phyloP scores from a whole-genome alignment of 2,888 invertebrate species.

The Lithosia quadra region DNA sequence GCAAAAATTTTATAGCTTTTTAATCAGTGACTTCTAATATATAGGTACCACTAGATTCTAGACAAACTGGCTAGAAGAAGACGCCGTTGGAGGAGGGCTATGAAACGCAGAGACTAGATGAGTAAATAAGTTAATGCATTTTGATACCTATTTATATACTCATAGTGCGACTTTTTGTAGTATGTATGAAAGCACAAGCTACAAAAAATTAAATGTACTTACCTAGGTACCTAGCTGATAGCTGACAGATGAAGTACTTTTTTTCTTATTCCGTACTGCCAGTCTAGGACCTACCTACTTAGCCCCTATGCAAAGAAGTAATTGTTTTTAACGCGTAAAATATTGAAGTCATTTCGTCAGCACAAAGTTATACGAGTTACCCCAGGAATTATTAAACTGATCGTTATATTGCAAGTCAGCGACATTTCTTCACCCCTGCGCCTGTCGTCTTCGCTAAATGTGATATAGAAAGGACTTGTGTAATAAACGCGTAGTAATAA shows the following conservation, averaged over 20 bases:
- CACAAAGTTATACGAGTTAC: conserved; percentile 39
- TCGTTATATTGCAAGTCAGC: conserved; percentile 51
- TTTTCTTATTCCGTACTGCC: too few species aligned
- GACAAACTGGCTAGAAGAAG: not conserved
- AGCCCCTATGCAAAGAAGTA: not conserved
- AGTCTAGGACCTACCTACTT: too few species aligned
- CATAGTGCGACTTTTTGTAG: too few species aligned
- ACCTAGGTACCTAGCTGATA: too few species aligned
- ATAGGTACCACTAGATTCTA: too few species aligned
- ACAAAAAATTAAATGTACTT: too few species aligned
- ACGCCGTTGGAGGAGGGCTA: not conserved
- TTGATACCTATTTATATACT: too few species aligned
- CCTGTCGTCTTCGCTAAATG: conserved; percentile 50
- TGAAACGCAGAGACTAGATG: too few species aligned
- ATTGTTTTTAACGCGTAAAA: conserved; percentile 16
- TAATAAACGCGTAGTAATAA: conserved; percentile 64
- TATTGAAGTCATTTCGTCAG: conserved; percentile 16
- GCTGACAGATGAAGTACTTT: too few species aligned
- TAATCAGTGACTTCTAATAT: not conserved
- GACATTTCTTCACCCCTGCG: conserved; percentile 46
- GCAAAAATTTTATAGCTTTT: not conserved
- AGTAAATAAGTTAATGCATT: too few species aligned
- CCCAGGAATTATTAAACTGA: conserved; percentile 48
- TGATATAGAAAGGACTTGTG: conserved; percentile 54
- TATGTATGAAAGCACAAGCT: too few species aligned